These are phyloP conservation scores for Lasioglossum zephyrum DNA, from an alignment of 2,888 invertebrate species.

Conservation along the genomic window DNA sequence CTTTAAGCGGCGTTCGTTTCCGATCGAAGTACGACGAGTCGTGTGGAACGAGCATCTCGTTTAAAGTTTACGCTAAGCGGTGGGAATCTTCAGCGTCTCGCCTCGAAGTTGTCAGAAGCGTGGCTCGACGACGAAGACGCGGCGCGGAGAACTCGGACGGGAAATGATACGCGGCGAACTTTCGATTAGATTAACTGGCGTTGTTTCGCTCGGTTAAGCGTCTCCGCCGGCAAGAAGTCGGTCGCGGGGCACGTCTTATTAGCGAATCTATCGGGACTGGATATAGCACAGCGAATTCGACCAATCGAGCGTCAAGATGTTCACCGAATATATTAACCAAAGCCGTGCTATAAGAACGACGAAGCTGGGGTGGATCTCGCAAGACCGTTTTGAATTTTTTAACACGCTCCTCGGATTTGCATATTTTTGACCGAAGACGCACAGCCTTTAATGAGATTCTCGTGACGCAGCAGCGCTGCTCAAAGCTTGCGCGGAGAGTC, in stretches of 20 bases:
- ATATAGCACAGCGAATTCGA: not conserved
- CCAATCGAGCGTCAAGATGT: not conserved
- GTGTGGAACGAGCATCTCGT: slow-evolving; percentile 45
- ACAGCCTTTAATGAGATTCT: not conserved
- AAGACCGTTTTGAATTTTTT: not conserved
- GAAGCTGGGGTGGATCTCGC: not conserved
- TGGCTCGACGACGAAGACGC: slow-evolving; percentile 14
- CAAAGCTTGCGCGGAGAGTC: not conserved
- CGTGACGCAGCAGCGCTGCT: not conserved
- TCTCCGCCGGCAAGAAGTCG: slow-evolving; percentile 6
- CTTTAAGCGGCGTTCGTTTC: slow-evolving; percentile 4
- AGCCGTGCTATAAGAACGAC: not conserved
- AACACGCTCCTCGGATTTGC: not conserved
- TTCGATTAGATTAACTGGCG: slow-evolving; percentile 51
- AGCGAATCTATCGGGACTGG: not conserved
- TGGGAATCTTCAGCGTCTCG: slow-evolving; percentile 47
- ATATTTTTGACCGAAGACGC: slow-evolving; percentile 2
- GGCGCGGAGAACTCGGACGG: slow-evolving; percentile 19
- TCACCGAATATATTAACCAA: not conserved
- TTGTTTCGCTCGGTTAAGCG: slow-evolving; percentile 36
- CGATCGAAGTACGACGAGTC: slow-evolving; percentile 15
- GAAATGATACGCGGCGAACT: slow-evolving; percentile 53
- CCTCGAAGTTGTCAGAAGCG: slow-evolving; percentile 37
- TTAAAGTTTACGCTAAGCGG: slow-evolving; percentile 58
- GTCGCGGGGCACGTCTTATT: slow-evolving; percentile 1